Conservation (phyloP, 2,797 vertebrate genomes). For the Fratercula arctica region DNA sequence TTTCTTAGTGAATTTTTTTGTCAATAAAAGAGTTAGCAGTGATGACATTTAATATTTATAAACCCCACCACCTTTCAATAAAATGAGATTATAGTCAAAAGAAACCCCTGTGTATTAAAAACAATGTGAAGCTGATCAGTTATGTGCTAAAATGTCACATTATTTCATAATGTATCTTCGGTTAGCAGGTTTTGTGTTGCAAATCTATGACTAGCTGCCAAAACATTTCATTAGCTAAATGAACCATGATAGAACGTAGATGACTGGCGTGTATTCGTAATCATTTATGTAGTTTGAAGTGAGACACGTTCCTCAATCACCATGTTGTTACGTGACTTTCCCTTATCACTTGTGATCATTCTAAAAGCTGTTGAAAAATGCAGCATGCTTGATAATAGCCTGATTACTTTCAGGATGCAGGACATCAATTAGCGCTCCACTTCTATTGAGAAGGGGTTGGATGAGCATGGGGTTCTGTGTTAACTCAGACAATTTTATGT, state of each 20-base stretch:
- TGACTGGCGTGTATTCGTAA: background rate
- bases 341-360: background rate
- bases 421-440: background rate
- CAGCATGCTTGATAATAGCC: background rate
- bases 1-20: background rate
- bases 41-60: constrained; percentile 30
- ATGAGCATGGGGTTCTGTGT: background rate
- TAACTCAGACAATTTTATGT: background rate
- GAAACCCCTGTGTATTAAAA: background rate
- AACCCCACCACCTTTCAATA: background rate
- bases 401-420: background rate
- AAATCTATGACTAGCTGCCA: constrained; percentile 40
- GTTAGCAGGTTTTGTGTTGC: background rate
- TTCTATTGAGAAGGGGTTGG: background rate
- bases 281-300: constrained; percentile 3
- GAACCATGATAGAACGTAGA: constrained; percentile 20
- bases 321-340: background rate
- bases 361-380: background rate
- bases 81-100: background rate
- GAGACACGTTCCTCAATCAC: background rate
- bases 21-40: constrained; percentile 11
- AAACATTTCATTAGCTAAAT: constrained; percentile 55
- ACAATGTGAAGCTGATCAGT: background rate
- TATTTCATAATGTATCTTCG: background rate
- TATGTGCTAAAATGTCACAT: background rate